Evolutionary conservation across 2,113 vertebrate genomes (phyloP).

Genomic region (Oreamnos americanus): DNA sequence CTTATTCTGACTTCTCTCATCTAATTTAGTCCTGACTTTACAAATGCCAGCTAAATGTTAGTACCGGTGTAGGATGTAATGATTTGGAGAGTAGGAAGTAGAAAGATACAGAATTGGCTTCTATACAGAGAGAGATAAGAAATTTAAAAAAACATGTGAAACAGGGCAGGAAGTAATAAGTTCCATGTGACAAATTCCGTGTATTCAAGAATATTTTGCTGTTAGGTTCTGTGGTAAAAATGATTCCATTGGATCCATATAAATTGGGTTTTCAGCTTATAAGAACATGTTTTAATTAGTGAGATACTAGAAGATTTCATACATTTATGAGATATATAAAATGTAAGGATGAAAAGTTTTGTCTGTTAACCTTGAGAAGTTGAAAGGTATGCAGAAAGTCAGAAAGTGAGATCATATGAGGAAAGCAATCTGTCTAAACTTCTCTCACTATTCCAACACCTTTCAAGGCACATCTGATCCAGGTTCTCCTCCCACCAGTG

Average conservation of each 20-base stretch:
- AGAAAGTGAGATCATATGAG: neutral
- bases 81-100: neutral
- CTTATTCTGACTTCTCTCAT: neutral
- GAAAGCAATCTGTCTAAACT: neutral
- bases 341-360: neutral
- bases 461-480: neutral
- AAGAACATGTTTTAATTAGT: neutral
- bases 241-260: neutral
- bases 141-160: neutral
- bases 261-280: neutral
- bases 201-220: neutral
- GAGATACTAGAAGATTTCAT: neutral
- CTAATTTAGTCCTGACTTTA: neutral
- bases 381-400: neutral
- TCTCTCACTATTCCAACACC: neutral
- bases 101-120: neutral
- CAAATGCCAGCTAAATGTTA: neutral
- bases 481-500: neutral
- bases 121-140: neutral
- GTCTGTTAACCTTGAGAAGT: neutral
- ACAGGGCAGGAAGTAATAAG: neutral
- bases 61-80: neutral
- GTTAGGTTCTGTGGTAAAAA: neutral
- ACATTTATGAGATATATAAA: neutral
- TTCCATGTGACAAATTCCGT: neutral